Evolutionary conservation across 2,797 vertebrate genomes (phyloP).

Genomic region (Sarcophilus harrisii): DNA sequence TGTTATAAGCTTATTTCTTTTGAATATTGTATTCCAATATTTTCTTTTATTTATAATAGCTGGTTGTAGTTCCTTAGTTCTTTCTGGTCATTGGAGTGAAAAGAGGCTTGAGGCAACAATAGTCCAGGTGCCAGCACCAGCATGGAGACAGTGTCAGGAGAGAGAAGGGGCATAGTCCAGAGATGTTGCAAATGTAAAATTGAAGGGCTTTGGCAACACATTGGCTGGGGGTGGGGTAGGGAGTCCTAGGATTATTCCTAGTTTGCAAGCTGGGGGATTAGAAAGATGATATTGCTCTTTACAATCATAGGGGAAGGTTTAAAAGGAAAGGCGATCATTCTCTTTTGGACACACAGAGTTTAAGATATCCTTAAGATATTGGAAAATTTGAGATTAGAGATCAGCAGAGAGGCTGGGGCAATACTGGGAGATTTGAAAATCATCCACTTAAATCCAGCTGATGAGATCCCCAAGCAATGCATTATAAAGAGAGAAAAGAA

Average conservation of each 20-base stretch:
- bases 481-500: background rate
- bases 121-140: background rate
- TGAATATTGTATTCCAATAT: background rate
- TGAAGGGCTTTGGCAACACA: background rate
- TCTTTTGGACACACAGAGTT: background rate
- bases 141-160: too few relatives aligned
- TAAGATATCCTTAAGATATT: background rate
- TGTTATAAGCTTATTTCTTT: background rate
- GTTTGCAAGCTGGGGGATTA: background rate
- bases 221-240: fast-evolving
- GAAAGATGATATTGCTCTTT: background rate
- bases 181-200: background rate
- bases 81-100: background rate
- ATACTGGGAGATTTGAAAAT: background rate
- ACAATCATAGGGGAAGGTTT: background rate
- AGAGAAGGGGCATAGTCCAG: background rate
- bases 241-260: background rate
- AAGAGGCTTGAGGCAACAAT: background rate
- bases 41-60: background rate
- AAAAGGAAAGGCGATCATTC: background rate
- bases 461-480: background rate
- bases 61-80: background rate
- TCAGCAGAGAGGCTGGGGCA: too few relatives aligned
- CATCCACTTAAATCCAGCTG: background rate
- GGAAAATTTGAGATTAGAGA: too few relatives aligned